Percentiles rank a stretch among this genome's conserved stretches.
These are phyloP conservation scores for Gonioctena quinquepunctata DNA, from an alignment of 1,140 invertebrate species.

Conservation along the genomic window DNA sequence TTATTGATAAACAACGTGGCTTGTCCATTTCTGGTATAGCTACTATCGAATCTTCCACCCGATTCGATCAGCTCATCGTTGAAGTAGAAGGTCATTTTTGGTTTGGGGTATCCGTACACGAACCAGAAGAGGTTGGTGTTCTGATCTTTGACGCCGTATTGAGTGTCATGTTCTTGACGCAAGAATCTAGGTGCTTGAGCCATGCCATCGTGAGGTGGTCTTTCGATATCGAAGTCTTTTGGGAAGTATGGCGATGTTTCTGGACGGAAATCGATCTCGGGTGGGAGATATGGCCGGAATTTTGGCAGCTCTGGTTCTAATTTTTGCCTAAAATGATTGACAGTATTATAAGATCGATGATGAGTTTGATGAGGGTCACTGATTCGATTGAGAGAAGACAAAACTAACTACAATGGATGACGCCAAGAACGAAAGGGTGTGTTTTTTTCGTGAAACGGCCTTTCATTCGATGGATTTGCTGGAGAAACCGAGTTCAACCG, in stretches of 20 bases:
- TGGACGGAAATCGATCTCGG: conserved; percentile 82
- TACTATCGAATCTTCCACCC: conserved; percentile 80
- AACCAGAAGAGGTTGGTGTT: conserved; percentile 88
- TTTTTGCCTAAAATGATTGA: conserved; percentile 62
- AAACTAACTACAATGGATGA: no score
- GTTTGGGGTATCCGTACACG: conserved; percentile 91
- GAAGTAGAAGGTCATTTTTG: conserved; percentile 86
- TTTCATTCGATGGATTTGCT: no score
- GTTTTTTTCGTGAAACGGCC: no score
- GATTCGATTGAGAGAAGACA: no score
- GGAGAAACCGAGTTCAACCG: no score
- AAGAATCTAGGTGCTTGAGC: conserved; percentile 82
- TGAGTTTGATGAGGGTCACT: no score
- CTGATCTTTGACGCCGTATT: conserved; percentile 87
- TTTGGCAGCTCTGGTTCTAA: conserved; percentile 79
- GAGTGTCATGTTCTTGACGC: conserved; percentile 79
- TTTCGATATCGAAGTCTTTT: conserved; percentile 86
- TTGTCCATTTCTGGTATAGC: conserved; percentile 87
- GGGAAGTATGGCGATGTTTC: conserved; percentile 89
- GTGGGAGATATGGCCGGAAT: conserved; percentile 77
- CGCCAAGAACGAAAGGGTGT: no score
- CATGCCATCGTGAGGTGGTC: conserved; percentile 81
- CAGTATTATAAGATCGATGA: no score
- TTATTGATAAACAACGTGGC: conserved; percentile 85
- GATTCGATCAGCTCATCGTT: conserved; percentile 81